Conservation (phyloP, 2,113 vertebrate species). For the Ameiurus melas region DNA sequence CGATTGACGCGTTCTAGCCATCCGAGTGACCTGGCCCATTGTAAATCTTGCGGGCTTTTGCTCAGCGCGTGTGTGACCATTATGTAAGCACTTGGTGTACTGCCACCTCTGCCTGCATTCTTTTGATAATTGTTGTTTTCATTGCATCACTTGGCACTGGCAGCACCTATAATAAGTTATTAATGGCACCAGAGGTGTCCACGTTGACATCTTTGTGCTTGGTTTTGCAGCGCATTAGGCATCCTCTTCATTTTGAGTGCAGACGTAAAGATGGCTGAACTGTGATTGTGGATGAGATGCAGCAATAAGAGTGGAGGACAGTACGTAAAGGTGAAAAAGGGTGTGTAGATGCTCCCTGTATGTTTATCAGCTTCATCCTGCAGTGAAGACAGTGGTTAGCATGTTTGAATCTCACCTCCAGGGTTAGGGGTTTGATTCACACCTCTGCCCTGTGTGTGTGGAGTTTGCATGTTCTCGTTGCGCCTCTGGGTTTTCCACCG, state of each 20-base stretch:
- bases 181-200: constrained; percentile 28
- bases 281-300: not conserved
- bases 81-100: not conserved
- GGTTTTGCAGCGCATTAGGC: not conserved
- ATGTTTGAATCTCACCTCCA: no score
- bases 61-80: not conserved
- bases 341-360: not conserved
- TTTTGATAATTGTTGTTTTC: constrained; percentile 48
- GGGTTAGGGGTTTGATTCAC: no score
- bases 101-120: constrained; percentile 8
- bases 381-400: not conserved
- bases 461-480: no score
- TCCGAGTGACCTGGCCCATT: not conserved
- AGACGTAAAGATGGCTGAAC: not conserved
- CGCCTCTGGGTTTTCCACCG: no score
- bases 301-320: not conserved
- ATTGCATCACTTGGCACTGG: constrained; percentile 9
- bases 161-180: constrained; percentile 37
- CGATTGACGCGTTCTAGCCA: not conserved
- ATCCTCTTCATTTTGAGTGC: not conserved
- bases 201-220: not conserved
- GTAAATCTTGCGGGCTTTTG: constrained; percentile 31
- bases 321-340: no score
- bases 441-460: no score
- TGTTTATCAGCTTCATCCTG: not conserved